Conservation (phyloP, 1,140 invertebrate genomes). For the Dendroctonus ponderosae region DNA sequence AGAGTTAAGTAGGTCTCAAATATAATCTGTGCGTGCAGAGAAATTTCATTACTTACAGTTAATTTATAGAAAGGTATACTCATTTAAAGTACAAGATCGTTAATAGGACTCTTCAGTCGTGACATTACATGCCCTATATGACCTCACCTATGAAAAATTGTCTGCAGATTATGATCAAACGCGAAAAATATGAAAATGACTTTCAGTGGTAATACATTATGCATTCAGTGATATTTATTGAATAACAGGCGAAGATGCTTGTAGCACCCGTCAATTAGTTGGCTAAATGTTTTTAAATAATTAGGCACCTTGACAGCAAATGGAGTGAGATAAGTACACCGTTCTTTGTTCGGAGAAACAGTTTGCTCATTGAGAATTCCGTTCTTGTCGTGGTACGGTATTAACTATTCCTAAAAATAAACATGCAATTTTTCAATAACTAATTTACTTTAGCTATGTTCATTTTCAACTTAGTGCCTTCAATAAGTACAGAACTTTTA, state of each 20-base stretch:
- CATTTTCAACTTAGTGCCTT: too few relatives aligned
- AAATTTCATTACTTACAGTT: constrained; percentile 25
- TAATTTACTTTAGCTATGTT: too few relatives aligned
- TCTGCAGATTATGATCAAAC: constrained; percentile 16
- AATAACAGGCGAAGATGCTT: constrained; percentile 12
- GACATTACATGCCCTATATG: constrained; percentile 19
- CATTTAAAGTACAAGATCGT: constrained; percentile 23
- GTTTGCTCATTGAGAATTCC: too few relatives aligned
- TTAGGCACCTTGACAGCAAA: constrained; percentile 2
- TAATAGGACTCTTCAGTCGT: constrained; percentile 18
- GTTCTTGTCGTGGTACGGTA: too few relatives aligned
- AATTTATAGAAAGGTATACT: constrained; percentile 31
- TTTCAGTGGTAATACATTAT: constrained; percentile 22
- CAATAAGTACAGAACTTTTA: too few relatives aligned
- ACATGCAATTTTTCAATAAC: too few relatives aligned
- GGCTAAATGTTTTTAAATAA: constrained; percentile 1
- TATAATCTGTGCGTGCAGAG: constrained; percentile 20
- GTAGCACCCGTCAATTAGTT: constrained; percentile 13
- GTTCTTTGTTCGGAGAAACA: neutral
- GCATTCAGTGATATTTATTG: constrained; percentile 18
- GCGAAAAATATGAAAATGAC: constrained; percentile 23
- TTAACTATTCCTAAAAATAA: too few relatives aligned
- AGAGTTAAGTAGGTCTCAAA: constrained; percentile 26
- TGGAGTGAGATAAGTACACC: neutral
- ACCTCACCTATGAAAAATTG: constrained; percentile 20